These are phyloP conservation scores for Pedetes capensis DNA, from an alignment of 2,113 vertebrate genomes.

Conservation along the genomic window DNA sequence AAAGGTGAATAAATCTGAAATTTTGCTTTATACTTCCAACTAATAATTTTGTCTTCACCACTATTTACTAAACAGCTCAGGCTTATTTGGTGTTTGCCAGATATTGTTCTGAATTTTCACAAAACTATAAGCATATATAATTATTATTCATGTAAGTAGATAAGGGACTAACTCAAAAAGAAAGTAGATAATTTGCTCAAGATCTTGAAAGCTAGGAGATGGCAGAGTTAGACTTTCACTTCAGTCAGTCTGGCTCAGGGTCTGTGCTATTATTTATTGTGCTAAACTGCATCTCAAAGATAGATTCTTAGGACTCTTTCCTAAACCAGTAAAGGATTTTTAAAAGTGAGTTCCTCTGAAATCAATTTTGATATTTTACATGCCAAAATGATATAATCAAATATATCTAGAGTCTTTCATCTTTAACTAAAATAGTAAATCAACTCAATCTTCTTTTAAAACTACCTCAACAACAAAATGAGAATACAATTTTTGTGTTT, in stretches of 20 bases:
- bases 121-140: not conserved
- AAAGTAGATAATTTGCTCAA: not conserved
- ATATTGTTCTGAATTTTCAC: not conserved
- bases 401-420: not conserved
- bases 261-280: not conserved
- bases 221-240: not conserved
- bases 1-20: not conserved
- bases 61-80: not conserved
- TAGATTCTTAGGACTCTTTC: not conserved
- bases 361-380: not conserved
- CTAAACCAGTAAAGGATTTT: not conserved
- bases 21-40: not conserved
- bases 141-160: not conserved
- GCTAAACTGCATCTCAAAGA: not conserved
- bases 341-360: not conserved
- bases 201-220: not conserved
- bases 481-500: not conserved
- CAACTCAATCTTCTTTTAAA: constrained; percentile 14
- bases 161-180: not conserved
- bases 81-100: not conserved
- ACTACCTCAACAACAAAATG: constrained; percentile 1
- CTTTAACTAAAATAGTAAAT: constrained; percentile 31
- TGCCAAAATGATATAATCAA: not conserved
- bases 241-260: not conserved
- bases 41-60: not conserved